Conservation (phyloP, 1,140 invertebrate species). For the Danaus plexippus region DNA sequence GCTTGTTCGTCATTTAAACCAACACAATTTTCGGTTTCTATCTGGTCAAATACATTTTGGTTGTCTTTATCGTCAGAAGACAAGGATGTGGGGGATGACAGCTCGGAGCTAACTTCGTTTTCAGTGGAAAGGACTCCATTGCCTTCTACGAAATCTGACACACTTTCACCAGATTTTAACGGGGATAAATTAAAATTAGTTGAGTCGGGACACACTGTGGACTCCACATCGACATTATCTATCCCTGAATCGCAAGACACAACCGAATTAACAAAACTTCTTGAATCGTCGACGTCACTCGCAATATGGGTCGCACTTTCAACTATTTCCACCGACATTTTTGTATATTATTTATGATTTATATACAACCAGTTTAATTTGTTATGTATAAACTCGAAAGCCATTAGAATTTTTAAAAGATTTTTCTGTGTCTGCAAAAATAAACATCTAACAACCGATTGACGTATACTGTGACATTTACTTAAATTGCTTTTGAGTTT, state of each 20-base stretch:
- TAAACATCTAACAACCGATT: constrained; percentile 44
- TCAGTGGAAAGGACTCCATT: background rate
- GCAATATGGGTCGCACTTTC: constrained; percentile 36
- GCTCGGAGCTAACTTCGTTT: constrained; percentile 15
- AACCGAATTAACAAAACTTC: constrained; percentile 33
- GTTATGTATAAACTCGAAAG: constrained; percentile 23
- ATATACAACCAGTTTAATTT: constrained; percentile 24
- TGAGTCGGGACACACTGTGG: constrained; percentile 22
- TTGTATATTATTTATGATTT: constrained; percentile 19
- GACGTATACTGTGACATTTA: constrained; percentile 13
- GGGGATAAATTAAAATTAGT: constrained; percentile 36
- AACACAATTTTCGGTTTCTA: constrained; percentile 3
- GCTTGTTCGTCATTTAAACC: constrained; percentile 2
- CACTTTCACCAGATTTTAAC: constrained; percentile 20
- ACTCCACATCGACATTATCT: constrained; percentile 33
- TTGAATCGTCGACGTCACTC: constrained; percentile 35
- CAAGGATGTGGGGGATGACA: constrained; percentile 14
- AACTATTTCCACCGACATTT: constrained; percentile 40
- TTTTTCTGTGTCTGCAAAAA: constrained; percentile 40
- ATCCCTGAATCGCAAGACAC: constrained; percentile 44
- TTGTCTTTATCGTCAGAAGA: constrained; percentile 15
- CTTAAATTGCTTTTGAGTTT: too few species aligned
- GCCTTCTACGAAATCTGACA: background rate
- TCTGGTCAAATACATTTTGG: background rate
- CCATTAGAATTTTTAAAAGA: constrained; percentile 36